Evolutionary conservation across 2,888 invertebrate genomes (phyloP).

Genomic region (Cryptocephalus primarius): DNA sequence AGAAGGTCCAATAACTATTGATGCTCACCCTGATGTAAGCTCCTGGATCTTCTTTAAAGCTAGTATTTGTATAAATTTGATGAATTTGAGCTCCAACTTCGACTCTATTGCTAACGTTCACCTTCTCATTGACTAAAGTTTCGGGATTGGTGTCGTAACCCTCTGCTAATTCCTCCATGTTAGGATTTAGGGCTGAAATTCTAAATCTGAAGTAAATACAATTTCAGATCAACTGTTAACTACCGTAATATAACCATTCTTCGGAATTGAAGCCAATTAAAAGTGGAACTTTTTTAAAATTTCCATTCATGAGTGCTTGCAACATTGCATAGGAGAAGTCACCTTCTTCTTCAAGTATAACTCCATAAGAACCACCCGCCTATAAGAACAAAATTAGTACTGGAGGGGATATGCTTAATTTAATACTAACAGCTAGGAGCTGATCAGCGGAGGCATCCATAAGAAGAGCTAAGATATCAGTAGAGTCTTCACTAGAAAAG

Average conservation of each 20-base stretch:
- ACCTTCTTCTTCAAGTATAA: slow-evolving; percentile 4
- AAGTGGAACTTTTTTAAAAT: slow-evolving; percentile 8
- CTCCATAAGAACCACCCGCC: slow-evolving; percentile 1
- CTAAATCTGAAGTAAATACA: background rate
- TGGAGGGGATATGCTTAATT: background rate
- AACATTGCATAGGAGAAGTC: slow-evolving; percentile 4
- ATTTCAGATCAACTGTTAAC: background rate
- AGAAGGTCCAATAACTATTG: background rate
- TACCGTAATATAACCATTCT: slow-evolving; percentile 7
- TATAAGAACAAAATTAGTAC: background rate
- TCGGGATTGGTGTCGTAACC: slow-evolving; percentile 2
- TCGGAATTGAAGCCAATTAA: slow-evolving; percentile 11
- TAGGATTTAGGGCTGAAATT: background rate
- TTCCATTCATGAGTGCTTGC: slow-evolving; percentile 5
- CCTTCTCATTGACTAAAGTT: slow-evolving; percentile 1
- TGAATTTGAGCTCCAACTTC: slow-evolving; percentile 2
- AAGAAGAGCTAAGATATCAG: slow-evolving; percentile 4
- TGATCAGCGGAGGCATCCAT: slow-evolving; percentile 2
- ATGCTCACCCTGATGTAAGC: slow-evolving; percentile 3
- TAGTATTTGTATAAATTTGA: slow-evolving; percentile 4
- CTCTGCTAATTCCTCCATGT: background rate
- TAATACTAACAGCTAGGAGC: slow-evolving; percentile 6
- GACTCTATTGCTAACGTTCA: slow-evolving; percentile 4
- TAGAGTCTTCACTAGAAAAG: slow-evolving; percentile 6
- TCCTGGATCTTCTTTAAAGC: slow-evolving; percentile 3